Evolutionary conservation across 2,113 vertebrate species (phyloP), one percentile per base, ranked within the genome.

Genomic region (Pelodiscus sinensis): DNA sequence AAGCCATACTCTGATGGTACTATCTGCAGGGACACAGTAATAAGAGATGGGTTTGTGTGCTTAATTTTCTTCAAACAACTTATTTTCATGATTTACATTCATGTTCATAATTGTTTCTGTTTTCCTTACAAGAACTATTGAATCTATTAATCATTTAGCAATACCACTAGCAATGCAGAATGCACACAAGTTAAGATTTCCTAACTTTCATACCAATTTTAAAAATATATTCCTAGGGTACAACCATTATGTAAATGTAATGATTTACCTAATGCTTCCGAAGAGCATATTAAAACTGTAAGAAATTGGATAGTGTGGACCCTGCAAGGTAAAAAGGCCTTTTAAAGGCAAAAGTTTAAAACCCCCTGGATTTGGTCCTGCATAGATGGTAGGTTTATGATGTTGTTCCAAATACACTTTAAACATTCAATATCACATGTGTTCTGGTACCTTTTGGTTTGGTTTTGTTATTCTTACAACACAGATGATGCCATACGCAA

Each of bases 401-500:
- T 90, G 4, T 56, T 89, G 50, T 56, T 78, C 82, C 87, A 57
- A 56, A 29, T 93, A 88, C 65, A 85, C 90, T 93, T 81, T 90
- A 60, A 62, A 62, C 58, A 21, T 71, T 71, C 71, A 82, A 19
- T 31, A 51, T 51, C 58, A 80, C n/a, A 84, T 56, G 44, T 27
- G 35, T 91, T 85, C 79, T 80, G 65, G 71, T 22, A 82, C 9
- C 24, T 82, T 57, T 38, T 35, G 65, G 18, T 18, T 16, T 71
- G 9, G 19, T 35, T 31, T 68, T n/a, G 16, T n/a, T 54, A 85
- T 90, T 81, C 81, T 68, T 77, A 94, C 92, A 87, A 85, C 60
- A 73, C 79, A 90, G 89, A 68, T 57, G 55, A 87, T 51, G 94
- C 81, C 85, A 88, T 58, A 92, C 60, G 80, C 60, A 9, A 3